Conservation (phyloP, 2,888 invertebrate species). For the Falcaria lacertinaria region DNA sequence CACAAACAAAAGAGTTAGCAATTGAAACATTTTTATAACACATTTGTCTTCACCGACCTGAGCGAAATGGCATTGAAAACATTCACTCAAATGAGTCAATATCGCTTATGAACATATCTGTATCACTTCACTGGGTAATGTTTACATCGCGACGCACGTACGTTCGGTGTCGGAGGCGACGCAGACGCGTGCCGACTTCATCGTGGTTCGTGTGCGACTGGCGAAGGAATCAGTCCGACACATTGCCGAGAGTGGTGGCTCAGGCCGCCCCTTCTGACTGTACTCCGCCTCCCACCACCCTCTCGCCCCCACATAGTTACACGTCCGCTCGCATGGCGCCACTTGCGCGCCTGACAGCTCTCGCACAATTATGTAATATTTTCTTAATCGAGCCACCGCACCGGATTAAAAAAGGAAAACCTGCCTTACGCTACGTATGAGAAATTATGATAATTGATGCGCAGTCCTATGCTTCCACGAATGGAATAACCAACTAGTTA, state of each 20-base stretch:
- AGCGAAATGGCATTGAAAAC: slow-evolving; percentile 36
- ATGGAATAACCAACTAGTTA: slow-evolving; percentile 24
- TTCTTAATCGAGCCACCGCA: slow-evolving; percentile 71
- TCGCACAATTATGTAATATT: slow-evolving; percentile 76
- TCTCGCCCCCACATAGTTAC: slow-evolving; percentile 65
- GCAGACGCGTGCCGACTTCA: slow-evolving; percentile 63
- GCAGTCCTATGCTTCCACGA: slow-evolving; percentile 24
- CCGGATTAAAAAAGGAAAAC: slow-evolving; percentile 54
- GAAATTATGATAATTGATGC: slow-evolving; percentile 40
- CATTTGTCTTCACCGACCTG: slow-evolving; percentile 57
- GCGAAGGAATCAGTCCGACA: slow-evolving; percentile 45
- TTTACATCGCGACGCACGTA: slow-evolving; percentile 70
- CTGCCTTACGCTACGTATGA: slow-evolving; percentile 31
- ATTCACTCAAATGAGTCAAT: slow-evolving; percentile 42
- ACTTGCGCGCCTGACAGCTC: slow-evolving; percentile 67
- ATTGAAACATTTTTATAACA: slow-evolving; percentile 73
- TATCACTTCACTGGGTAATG: slow-evolving; percentile 61
- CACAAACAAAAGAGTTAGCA: slow-evolving; percentile 74
- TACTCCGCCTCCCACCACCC: slow-evolving; percentile 46
- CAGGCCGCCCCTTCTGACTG: slow-evolving; percentile 52
- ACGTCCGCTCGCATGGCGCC: slow-evolving; percentile 72
- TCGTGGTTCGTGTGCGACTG: slow-evolving; percentile 69
- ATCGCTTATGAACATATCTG: slow-evolving; percentile 39
- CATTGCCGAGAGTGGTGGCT: slow-evolving; percentile 60
- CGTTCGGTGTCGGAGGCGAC: slow-evolving; percentile 46